A percentile compares a stretch with the other conserved stretches of the same genome.
Evolutionary conservation across 2,113 vertebrate species (phyloP).

Genomic region (Fulmarus glacialis): DNA sequence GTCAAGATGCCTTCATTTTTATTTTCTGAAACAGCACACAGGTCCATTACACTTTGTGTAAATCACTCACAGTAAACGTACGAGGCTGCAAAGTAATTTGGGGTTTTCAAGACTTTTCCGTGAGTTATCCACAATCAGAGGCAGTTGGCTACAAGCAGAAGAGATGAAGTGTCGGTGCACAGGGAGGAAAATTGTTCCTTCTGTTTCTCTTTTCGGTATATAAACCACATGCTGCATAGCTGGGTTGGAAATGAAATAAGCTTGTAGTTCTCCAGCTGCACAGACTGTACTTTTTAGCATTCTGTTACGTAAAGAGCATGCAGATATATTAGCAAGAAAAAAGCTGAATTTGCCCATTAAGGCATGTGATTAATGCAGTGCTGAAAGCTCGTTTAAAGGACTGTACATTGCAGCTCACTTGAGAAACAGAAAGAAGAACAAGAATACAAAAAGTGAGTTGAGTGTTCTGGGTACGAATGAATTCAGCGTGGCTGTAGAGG

Average conservation of each 20-base stretch:
- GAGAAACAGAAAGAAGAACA: neutral
- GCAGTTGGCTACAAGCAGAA: neutral
- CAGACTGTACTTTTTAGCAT: neutral
- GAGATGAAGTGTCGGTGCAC: neutral
- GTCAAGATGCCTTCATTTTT: neutral
- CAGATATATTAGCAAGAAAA: neutral
- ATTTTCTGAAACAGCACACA: neutral
- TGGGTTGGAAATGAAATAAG: neutral
- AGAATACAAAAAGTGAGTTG: neutral
- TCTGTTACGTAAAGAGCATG: neutral
- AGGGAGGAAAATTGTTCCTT: constrained; percentile 10
- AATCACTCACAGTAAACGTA: neutral
- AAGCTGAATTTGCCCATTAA: constrained; percentile 32
- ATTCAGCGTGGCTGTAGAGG: constrained; percentile 43
- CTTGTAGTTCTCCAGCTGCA: constrained; percentile 26
- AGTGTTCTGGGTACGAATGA: neutral
- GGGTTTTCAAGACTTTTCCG: neutral
- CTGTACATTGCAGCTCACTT: neutral
- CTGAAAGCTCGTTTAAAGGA: constrained; percentile 52
- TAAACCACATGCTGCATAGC: neutral
- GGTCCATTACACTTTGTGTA: neutral
- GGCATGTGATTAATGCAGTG: constrained; percentile 61
- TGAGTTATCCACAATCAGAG: neutral
- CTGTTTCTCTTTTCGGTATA: neutral
- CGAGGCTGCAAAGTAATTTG: neutral